Conservation (phyloP, 2,113 vertebrate genomes). For the Bostrychus sinensis region DNA sequence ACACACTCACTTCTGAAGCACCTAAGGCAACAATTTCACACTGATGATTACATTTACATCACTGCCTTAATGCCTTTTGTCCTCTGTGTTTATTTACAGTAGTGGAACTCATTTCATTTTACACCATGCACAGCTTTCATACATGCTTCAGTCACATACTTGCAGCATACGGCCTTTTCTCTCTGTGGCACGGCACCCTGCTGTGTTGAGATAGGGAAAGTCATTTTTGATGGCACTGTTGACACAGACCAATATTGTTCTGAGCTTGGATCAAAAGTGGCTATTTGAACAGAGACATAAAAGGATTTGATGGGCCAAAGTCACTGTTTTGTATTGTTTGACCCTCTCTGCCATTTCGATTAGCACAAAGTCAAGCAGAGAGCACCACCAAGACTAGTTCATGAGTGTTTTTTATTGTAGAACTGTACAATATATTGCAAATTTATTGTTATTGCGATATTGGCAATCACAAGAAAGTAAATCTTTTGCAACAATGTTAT, state of each 20-base stretch:
- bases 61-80: not conserved
- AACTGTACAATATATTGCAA: too few species aligned
- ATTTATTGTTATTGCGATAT: too few species aligned
- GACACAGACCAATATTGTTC: constrained; percentile 22
- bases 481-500: too few species aligned
- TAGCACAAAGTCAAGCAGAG: not conserved
- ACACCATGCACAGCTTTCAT: not conserved
- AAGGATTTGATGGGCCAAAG: constrained; percentile 21
- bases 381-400: constrained; percentile 7
- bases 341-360: constrained; percentile 25
- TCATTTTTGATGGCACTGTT: constrained; percentile 3
- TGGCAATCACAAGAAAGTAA: too few species aligned
- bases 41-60: not conserved
- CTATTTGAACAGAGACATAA: constrained; percentile 11
- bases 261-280: constrained; percentile 2
- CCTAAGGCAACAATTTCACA: not conserved
- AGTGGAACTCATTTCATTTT: not conserved
- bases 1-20: not conserved
- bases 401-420: not conserved
- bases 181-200: not conserved
- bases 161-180: not conserved
- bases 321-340: constrained; percentile 8
- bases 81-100: constrained; percentile 10
- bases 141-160: not conserved
- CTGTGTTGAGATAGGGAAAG: constrained; percentile 18